These are phyloP conservation scores for Noctua pronuba DNA, from an alignment of 2,888 invertebrate species.

Conservation along the genomic window DNA sequence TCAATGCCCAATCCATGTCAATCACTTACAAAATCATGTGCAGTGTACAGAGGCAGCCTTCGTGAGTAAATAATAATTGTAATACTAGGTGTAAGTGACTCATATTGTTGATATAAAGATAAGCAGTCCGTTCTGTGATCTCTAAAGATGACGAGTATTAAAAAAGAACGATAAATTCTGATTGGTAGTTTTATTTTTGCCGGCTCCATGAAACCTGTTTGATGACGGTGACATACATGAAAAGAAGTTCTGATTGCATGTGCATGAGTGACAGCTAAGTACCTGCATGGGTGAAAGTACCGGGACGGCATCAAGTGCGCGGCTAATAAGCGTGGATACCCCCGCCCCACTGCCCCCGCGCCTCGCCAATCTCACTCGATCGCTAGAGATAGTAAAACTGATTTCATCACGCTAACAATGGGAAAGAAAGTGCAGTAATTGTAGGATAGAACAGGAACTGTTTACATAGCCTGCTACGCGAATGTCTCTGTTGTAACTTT, in stretches of 20 bases:
- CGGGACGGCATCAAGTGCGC: conserved; percentile 83
- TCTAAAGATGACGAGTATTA: conserved; percentile 65
- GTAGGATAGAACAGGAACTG: conserved; percentile 85
- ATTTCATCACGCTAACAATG: conserved; percentile 87
- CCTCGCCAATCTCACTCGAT: conserved; percentile 85
- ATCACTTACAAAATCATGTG: conserved; percentile 37
- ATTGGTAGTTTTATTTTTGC: conserved; percentile 66
- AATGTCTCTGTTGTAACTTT: conserved; percentile 27
- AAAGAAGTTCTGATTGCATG: conserved; percentile 77
- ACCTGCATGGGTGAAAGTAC: conserved; percentile 87
- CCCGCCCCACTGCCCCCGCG: conserved; percentile 69
- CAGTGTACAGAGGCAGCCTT: conserved; percentile 24
- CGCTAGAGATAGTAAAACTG: conserved; percentile 87
- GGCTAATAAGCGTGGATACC: conserved; percentile 75
- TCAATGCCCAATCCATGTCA: conserved; percentile 27
- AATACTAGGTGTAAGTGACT: conserved; percentile 53
- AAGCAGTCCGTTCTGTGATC: conserved; percentile 67
- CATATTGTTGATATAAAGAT: conserved; percentile 54
- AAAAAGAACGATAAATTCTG: conserved; percentile 64
- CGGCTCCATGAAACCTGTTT: conserved; percentile 50
- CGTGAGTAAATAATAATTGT: conserved; percentile 34
- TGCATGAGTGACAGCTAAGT: conserved; percentile 82
- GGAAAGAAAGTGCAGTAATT: conserved; percentile 89
- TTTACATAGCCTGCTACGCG: conserved; percentile 66
- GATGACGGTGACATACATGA: conserved; percentile 65